A percentile compares a stretch with the other conserved stretches of the same genome.
phyloP scores from a whole-genome alignment of 2,888 invertebrate genomes.

The Orchesella flavescens region DNA sequence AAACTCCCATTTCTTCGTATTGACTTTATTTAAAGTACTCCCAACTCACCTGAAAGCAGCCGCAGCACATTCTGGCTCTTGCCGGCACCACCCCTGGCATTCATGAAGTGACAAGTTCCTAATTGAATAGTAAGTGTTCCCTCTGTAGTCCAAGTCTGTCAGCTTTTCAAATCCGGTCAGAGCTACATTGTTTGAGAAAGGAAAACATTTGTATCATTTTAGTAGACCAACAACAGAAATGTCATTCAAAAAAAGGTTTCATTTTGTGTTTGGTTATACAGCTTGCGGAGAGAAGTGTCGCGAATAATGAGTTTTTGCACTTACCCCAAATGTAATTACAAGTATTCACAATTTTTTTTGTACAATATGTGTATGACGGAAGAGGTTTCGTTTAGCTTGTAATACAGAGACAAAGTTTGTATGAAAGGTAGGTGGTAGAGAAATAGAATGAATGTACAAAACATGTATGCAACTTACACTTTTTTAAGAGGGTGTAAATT shows the following conservation, averaged over 20 bases:
- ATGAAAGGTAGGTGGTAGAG: not conserved
- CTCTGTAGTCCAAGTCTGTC: slow-evolving; percentile 92
- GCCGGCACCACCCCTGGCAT: slow-evolving; percentile 95
- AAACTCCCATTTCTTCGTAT: too few relatives aligned
- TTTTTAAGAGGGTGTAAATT: not conserved
- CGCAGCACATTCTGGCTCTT: slow-evolving; percentile 83
- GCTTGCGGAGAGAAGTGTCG: slow-evolving; percentile 55
- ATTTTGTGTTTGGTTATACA: slow-evolving; percentile 22
- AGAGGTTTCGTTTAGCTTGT: not conserved
- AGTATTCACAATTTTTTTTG: slow-evolving; percentile 46
- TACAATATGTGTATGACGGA: not conserved
- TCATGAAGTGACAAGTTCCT: slow-evolving; percentile 93
- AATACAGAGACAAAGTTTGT: not conserved
- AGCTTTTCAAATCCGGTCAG: slow-evolving; percentile 94
- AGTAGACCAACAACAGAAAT: not conserved
- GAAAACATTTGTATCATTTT: slow-evolving; percentile 17
- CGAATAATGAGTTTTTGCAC: slow-evolving; percentile 43
- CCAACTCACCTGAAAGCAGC: slow-evolving; percentile 84
- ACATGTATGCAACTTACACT: not conserved
- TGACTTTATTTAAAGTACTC: not conserved
- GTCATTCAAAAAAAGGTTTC: not conserved
- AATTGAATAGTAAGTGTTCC: slow-evolving; percentile 92
- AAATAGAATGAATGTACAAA: not conserved
- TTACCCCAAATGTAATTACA: slow-evolving; percentile 56
- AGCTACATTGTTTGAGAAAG: slow-evolving; percentile 76